Evolutionary conservation across 2,888 invertebrate species (phyloP).

Genomic region (Aproaerema taeniolella): DNA sequence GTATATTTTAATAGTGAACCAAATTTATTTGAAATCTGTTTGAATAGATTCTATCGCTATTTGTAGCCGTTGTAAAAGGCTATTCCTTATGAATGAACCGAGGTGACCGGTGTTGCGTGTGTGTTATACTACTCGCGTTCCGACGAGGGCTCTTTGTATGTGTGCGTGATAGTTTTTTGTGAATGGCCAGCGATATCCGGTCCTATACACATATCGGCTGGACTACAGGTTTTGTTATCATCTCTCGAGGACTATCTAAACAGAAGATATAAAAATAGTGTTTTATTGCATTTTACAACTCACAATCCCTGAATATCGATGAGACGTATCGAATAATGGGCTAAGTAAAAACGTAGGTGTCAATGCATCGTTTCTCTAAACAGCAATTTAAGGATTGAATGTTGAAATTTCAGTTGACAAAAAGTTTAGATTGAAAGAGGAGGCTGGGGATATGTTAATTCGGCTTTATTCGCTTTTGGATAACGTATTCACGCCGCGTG

Average conservation of each 20-base stretch:
- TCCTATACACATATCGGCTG: constrained; percentile 52
- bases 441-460: constrained; percentile 62
- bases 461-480: constrained; percentile 46
- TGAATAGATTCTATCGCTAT: constrained; percentile 34
- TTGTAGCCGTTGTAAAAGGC: constrained; percentile 52
- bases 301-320: constrained; percentile 62
- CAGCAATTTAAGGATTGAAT: constrained; percentile 53
- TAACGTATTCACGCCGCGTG: constrained; percentile 54
- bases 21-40: constrained; percentile 22
- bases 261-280: constrained; percentile 72
- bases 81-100: constrained; percentile 69
- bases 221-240: constrained; percentile 73
- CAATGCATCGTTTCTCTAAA: constrained; percentile 50
- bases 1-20: constrained; percentile 1
- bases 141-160: constrained; percentile 28
- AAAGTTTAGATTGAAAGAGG: constrained; percentile 44
- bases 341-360: constrained; percentile 61
- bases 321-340: constrained; percentile 55
- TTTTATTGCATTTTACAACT: constrained; percentile 71
- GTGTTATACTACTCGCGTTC: constrained; percentile 40
- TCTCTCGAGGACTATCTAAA: constrained; percentile 71
- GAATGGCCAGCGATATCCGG: constrained; percentile 75
- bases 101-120: constrained; percentile 40
- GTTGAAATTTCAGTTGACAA: constrained; percentile 57
- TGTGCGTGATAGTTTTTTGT: constrained; percentile 64